Base-by-base conservation (phyloP, 2,113 vertebrate species). In the Pedionomus torquatus region DNA sequence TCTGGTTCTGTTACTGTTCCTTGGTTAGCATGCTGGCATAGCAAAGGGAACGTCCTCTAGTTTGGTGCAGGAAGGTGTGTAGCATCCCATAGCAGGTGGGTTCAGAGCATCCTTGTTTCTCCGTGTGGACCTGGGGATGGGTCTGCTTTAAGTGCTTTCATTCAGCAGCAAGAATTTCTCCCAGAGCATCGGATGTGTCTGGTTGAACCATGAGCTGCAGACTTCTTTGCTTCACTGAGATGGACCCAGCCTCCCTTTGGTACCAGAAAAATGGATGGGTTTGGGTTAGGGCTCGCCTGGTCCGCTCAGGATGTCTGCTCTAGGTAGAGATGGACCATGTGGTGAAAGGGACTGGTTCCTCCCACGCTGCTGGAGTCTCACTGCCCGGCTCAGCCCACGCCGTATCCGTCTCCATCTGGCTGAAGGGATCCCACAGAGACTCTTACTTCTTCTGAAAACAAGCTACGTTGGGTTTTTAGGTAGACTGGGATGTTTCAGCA, bases 221-320 rank as follows among this genome's bases (percentile, higher is more conserved):
- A 25, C 21, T 52, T 64, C n/a, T 18, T 43, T 1, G 0, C 35
- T 33, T 19, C 33, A 9, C 28, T 0, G 0, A 17, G 65, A 8
- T 0, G 3, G 4, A 10, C 31, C 15, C 60, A 49, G 41, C 10
- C 10, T 61, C 9, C n/a, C 48, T 18, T 28, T 11, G 16, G 9
- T 41, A 9, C 5, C 35, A 48, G 33, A 44, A 13, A 13, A 61
- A 39, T 2, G 11, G 7, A 24, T 25, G 23, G 2, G 3, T 44
- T 66, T 31, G 48, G 57, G 16, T 48, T 64, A 17, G 0, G 0
- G 17, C 46, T 64, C 48, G 20, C 54, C 48, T 21, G 25, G 31
- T 37, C 43, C 1, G 0, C 57, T 63, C 51, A 1, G 7, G 41
- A 15, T 79, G 18, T 51, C 41, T 35, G 26, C 41, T 83, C 48